A percentile compares a stretch with the other conserved stretches of the same genome.
phyloP scores from a whole-genome alignment of 2,113 vertebrate genomes.

The Blennius ocellaris region DNA sequence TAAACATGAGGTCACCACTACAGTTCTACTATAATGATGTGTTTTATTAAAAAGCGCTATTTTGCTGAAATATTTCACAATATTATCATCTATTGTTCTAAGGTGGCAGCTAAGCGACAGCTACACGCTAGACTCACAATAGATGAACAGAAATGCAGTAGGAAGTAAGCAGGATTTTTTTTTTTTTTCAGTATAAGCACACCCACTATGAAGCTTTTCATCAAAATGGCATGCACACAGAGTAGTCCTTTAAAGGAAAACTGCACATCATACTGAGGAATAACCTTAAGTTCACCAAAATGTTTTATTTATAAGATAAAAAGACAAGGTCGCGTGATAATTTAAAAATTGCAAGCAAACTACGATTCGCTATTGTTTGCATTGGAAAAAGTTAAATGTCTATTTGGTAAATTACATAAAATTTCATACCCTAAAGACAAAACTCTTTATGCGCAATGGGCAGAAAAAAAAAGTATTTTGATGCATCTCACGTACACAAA shows the following conservation, averaged over 20 bases:
- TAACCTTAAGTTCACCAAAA: background rate
- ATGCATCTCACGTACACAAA: slow-evolving; percentile 23
- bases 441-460: background rate
- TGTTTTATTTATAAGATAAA: too few relatives aligned
- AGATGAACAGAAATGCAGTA: background rate
- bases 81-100: background rate
- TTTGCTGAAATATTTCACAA: background rate
- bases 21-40: background rate
- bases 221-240: background rate
- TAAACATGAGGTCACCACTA: slow-evolving; percentile 1
- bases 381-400: too few relatives aligned
- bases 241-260: background rate
- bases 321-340: too few relatives aligned
- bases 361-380: too few relatives aligned
- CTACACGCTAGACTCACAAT: background rate
- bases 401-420: too few relatives aligned
- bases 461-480: background rate
- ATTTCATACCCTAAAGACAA: too few relatives aligned
- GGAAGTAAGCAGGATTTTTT: background rate
- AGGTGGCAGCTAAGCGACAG: background rate
- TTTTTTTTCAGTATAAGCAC: background rate
- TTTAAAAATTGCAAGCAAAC: too few relatives aligned
- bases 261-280: slow-evolving; percentile 20
- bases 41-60: background rate
- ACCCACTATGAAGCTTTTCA: background rate